Evolutionary conservation across 2,113 vertebrate species (phyloP).

Genomic region (Hippocampus abdominalis): DNA sequence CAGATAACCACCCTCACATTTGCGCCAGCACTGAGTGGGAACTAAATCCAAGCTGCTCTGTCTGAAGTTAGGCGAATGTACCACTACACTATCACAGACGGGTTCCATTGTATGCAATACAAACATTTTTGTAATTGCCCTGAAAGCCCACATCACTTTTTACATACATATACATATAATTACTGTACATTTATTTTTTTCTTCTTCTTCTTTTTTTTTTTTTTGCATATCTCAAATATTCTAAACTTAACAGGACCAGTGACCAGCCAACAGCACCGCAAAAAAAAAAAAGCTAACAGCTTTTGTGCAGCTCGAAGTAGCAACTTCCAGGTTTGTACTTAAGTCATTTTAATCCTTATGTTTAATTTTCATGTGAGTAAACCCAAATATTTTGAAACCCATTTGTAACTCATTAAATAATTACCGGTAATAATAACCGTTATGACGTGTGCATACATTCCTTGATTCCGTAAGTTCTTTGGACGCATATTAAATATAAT

Average conservation of each 20-base stretch:
- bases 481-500: not conserved
- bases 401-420: constrained; percentile 8
- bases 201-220: not conserved
- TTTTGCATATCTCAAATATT: not conserved
- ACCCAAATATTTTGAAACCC: constrained; percentile 9
- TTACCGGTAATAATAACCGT: not conserved
- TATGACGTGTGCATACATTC: not conserved
- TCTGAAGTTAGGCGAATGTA: not conserved
- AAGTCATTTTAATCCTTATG: constrained; percentile 6
- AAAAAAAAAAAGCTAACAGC: not conserved
- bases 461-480: not conserved
- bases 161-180: no score
- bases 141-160: not conserved
- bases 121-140: not conserved
- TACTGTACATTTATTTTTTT: no score
- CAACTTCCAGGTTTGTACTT: constrained; percentile 5
- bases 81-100: not conserved
- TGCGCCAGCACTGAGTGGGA: no score
- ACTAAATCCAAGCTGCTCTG: no score
- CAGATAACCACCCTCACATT: no score
- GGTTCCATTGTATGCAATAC: not conserved
- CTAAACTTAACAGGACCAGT: not conserved
- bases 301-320: not conserved
- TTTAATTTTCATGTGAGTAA: not conserved
- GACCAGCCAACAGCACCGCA: not conserved